phyloP scores from a whole-genome alignment of 2,888 invertebrate genomes.

The Drosophila picticornis region DNA sequence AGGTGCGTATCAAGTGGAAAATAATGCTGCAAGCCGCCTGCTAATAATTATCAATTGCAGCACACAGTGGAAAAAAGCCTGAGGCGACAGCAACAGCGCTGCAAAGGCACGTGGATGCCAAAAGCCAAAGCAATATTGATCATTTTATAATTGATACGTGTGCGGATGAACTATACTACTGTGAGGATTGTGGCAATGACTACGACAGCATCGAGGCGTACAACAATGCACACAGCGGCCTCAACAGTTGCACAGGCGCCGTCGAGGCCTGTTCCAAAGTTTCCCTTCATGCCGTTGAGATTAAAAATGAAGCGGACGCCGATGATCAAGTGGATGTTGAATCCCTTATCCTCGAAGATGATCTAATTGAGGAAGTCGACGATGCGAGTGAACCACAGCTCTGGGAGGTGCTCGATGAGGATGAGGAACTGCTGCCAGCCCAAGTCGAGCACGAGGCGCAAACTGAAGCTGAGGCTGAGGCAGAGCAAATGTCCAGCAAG shows the following conservation, averaged over 20 bases:
- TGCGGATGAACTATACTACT: constrained; percentile 48
- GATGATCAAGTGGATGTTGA: constrained; percentile 27
- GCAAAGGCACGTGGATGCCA: constrained; percentile 44
- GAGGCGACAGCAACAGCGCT: neutral
- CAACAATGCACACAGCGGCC: constrained; percentile 33
- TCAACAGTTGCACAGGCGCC: constrained; percentile 26
- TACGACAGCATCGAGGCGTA: constrained; percentile 52
- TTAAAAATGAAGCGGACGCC: constrained; percentile 26
- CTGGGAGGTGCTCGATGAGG: constrained; percentile 62
- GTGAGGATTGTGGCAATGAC: constrained; percentile 51
- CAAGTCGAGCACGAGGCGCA: neutral
- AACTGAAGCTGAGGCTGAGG: constrained; percentile 1
- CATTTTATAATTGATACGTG: constrained; percentile 50
- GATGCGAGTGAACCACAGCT: constrained; percentile 38
- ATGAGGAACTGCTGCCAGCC: constrained; percentile 2
- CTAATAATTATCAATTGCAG: constrained; percentile 16
- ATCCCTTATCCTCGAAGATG: constrained; percentile 19
- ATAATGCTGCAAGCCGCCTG: neutral
- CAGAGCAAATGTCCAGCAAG: constrained; percentile 25
- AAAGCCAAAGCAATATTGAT: constrained; percentile 31
- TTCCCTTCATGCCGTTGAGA: constrained; percentile 24
- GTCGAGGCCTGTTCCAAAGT: constrained; percentile 26
- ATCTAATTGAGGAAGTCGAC: constrained; percentile 44
- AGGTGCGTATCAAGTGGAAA: constrained; percentile 32
- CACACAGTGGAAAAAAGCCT: neutral